Base-by-base conservation (phyloP, 2,113 vertebrate species). In the Ascaphus truei region DNA sequence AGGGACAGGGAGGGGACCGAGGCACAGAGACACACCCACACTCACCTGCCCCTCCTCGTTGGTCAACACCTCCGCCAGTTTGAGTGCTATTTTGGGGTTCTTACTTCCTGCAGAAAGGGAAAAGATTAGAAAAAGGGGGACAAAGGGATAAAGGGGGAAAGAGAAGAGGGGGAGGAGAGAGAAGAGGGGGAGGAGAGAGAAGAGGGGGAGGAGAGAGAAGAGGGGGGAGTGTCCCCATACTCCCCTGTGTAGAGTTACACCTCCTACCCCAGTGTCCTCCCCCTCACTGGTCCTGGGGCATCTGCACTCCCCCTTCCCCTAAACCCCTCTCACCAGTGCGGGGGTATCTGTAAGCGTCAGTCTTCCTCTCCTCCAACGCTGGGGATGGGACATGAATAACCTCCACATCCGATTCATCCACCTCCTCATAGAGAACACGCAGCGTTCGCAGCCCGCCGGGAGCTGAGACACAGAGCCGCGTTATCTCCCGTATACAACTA, bases 341-440 rank as follows among this genome's bases (percentile, higher is more conserved):
- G 36, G 96, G 96, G 80, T 98, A 98, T 73, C 96, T 90, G 75
- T 98, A 98, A 0, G 94, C 93, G 11, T 98, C 96, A 0, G 96
- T 95, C 84, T 98, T 98, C 50, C 96, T 88, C 67, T 98, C 96
- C 68, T 98, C 95, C 72, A 98, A 82, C 0, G 95, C 95, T 0
- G 96, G 96, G 10, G 96, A 96, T 1, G 96, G 95, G 53, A 98
- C 95, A 0, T 98, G 96, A 73, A 98, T 96, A 62, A 98, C 86
- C 83, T 98, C 96, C 66, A 98, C 96, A 11, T 98, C 95, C 0
- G 94, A 96, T 80, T 98, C 96, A 23, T 98, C 96, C 22, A 98
- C 96, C 62, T 98, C 96, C 77, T 98, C 96, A 1, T 98, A 98
- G 8, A 98, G 80, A 74, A 98, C 87, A 45, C 91, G 77, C 41